phyloP scores from a whole-genome alignment of 2,888 invertebrate species.

The Luperina nickerlii region DNA sequence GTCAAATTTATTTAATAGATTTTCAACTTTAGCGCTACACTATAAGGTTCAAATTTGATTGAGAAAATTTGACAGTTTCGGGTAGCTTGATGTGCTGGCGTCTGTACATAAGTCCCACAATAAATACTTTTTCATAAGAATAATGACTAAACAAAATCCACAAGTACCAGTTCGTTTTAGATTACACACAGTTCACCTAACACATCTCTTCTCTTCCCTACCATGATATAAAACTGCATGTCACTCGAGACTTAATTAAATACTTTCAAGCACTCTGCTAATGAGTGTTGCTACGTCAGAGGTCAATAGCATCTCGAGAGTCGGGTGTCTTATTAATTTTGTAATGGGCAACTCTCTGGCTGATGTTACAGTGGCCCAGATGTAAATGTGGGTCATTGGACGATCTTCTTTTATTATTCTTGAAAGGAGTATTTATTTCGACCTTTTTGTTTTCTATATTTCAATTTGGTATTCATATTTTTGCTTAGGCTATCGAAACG shows the following conservation, averaged over 20 bases:
- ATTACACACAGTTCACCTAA: background rate
- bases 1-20: too few relatives aligned
- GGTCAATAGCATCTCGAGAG: conserved; percentile 18
- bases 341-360: background rate
- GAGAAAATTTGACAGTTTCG: too few relatives aligned
- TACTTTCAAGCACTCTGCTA: conserved; percentile 64
- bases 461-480: background rate
- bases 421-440: background rate
- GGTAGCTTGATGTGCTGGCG: too few relatives aligned
- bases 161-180: background rate
- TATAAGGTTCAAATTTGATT: too few relatives aligned
- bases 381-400: conserved; percentile 16
- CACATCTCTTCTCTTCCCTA: background rate
- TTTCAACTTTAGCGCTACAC: too few relatives aligned
- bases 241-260: conserved; percentile 68
- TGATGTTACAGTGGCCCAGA: background rate
- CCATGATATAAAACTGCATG: conserved; percentile 16
- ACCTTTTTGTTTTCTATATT: background rate
- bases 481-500: background rate
- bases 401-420: background rate
- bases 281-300: conserved; percentile 31
- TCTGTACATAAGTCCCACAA: background rate
- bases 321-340: conserved; percentile 41
- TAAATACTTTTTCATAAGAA: background rate
- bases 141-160: background rate